A percentile compares a stretch with the other conserved stretches of the same genome.
phyloP scores from a whole-genome alignment of 1,140 invertebrate genomes.

The Holotrichia oblita region DNA sequence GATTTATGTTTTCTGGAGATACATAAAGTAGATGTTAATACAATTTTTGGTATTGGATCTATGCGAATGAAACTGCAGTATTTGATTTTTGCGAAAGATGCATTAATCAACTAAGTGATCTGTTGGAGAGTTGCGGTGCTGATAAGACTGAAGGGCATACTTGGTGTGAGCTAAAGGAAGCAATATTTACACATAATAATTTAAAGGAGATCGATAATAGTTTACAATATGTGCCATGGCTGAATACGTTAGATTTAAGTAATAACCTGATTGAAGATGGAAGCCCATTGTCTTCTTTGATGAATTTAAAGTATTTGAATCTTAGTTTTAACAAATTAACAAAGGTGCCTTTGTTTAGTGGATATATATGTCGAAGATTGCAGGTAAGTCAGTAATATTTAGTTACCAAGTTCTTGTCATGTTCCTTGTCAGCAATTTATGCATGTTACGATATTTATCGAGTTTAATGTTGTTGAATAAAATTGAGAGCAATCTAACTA shows the following conservation, averaged over 20 bases:
- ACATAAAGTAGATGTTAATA: constrained; percentile 67
- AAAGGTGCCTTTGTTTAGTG: constrained; percentile 65
- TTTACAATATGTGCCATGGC: constrained; percentile 67
- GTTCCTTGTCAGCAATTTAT: too few species aligned
- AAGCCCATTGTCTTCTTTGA: constrained; percentile 63
- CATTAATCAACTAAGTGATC: constrained; percentile 60
- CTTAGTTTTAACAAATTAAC: constrained; percentile 72
- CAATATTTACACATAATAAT: constrained; percentile 68
- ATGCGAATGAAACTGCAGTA: constrained; percentile 67
- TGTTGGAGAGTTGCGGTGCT: constrained; percentile 67
- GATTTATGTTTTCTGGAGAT: constrained; percentile 68
- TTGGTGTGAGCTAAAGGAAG: constrained; percentile 69
- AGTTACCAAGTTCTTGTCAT: too few species aligned
- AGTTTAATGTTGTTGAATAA: too few species aligned
- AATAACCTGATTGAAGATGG: constrained; percentile 68
- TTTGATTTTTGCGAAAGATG: constrained; percentile 65
- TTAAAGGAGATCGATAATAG: constrained; percentile 65
- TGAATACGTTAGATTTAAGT: constrained; percentile 70
- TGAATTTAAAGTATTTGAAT: constrained; percentile 70
- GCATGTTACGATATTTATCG: too few species aligned
- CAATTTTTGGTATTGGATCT: constrained; percentile 66
- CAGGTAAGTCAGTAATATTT: constrained; percentile 48
- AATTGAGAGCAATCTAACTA: too few species aligned
- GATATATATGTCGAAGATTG: constrained; percentile 56
- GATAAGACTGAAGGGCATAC: constrained; percentile 68